phyloP scores from a whole-genome alignment of 2,888 invertebrate species.

The Epirrhoe alternata region DNA sequence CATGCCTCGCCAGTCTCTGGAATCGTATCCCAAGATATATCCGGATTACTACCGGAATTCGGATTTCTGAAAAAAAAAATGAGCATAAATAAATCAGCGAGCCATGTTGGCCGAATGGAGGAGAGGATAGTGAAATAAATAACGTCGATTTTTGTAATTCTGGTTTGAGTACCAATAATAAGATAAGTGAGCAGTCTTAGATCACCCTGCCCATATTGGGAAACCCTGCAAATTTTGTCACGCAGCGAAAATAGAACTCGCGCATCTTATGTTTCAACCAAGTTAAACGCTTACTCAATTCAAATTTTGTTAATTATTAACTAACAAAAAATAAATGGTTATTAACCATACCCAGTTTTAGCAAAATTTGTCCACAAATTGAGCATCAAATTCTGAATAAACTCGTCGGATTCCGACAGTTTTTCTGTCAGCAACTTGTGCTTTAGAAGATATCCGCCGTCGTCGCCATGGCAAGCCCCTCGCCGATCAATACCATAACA shows the following conservation, averaged over 20 bases:
- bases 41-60: conserved; percentile 59
- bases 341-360: conserved; percentile 69
- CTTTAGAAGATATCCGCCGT: conserved; percentile 85
- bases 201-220: too few relatives aligned
- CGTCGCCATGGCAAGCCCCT: conserved; percentile 87
- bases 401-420: conserved; percentile 59
- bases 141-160: too few relatives aligned
- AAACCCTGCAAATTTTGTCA: too few relatives aligned
- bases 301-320: too few relatives aligned
- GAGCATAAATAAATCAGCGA: not conserved
- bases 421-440: conserved; percentile 52
- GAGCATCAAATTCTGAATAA: conserved; percentile 76
- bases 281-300: too few relatives aligned
- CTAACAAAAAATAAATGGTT: not conserved
- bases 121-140: too few relatives aligned
- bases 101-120: too few relatives aligned
- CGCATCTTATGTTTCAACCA: too few relatives aligned
- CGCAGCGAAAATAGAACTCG: too few relatives aligned
- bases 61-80: conserved; percentile 65
- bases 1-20: conserved; percentile 55
- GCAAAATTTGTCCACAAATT: conserved; percentile 88
- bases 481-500: conserved; percentile 66
- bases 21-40: conserved; percentile 69
- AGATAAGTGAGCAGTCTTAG: too few relatives aligned
- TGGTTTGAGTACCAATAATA: too few relatives aligned